These are phyloP conservation scores for Hydrolagus colliei DNA, from an alignment of 2,797 vertebrate genomes.

Conservation along the genomic window DNA sequence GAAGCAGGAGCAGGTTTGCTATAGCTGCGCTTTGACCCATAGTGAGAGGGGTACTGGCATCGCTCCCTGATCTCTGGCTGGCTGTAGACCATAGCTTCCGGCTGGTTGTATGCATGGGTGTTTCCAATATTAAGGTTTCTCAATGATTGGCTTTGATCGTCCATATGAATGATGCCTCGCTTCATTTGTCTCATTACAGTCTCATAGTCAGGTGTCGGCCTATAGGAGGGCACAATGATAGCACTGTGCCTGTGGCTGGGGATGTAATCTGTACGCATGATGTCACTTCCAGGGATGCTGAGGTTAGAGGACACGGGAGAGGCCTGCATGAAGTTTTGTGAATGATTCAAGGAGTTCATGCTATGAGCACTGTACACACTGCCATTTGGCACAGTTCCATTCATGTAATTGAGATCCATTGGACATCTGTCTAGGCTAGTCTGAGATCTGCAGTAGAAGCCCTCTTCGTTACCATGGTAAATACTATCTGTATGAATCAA, in stretches of 20 bases:
- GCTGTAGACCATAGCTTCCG: conserved; percentile 84
- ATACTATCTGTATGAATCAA: conserved; percentile 72
- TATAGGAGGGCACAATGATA: conserved; percentile 88
- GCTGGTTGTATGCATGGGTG: conserved; percentile 79
- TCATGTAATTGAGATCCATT: conserved; percentile 71
- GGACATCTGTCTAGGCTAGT: conserved; percentile 79
- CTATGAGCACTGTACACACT: conserved; percentile 91
- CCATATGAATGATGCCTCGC: conserved; percentile 62
- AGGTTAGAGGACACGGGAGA: conserved; percentile 89
- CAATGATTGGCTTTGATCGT: conserved; percentile 86
- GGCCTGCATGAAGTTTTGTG: conserved; percentile 79
- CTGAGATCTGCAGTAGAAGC: conserved; percentile 81
- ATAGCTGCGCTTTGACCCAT: conserved; percentile 64
- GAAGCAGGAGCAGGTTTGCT: conserved; percentile 63
- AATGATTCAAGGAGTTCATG: conserved; percentile 84
- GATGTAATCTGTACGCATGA: conserved; percentile 87
- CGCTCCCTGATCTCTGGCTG: conserved; percentile 88
- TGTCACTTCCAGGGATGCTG: conserved; percentile 85
- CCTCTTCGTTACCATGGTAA: conserved; percentile 78
- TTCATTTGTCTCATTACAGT: conserved; percentile 88
- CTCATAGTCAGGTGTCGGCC: conserved; percentile 91
- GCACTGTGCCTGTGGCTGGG: conserved; percentile 89
- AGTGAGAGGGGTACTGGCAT: conserved; percentile 64
- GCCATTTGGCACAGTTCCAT: conserved; percentile 79
- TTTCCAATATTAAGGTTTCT: conserved; percentile 89